These are phyloP conservation scores for Chaetogeoica ovagalla DNA, from an alignment of 2,888 invertebrate genomes.

Conservation along the genomic window DNA sequence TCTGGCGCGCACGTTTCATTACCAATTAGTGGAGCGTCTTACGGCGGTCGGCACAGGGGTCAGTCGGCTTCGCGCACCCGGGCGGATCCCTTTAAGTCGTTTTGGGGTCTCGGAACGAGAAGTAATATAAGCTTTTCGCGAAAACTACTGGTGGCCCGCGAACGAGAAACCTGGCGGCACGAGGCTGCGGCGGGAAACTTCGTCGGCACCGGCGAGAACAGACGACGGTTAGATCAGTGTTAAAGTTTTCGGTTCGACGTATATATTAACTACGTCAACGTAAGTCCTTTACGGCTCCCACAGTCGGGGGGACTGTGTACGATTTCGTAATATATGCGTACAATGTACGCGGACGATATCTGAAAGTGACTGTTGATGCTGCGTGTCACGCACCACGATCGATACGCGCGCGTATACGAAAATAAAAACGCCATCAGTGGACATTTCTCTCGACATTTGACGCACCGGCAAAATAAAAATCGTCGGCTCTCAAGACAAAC, in stretches of 20 bases:
- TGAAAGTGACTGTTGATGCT: constrained; percentile 21
- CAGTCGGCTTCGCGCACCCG: neutral
- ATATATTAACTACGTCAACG: constrained; percentile 22
- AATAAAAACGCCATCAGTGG: constrained; percentile 30
- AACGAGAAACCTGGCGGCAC: constrained; percentile 17
- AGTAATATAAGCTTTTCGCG: constrained; percentile 48
- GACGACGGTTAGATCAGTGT: constrained; percentile 24
- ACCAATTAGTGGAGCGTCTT: constrained; percentile 31
- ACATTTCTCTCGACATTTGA: constrained; percentile 44
- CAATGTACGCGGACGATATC: neutral
- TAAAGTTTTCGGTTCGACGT: constrained; percentile 40
- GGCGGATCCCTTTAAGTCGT: constrained; percentile 20
- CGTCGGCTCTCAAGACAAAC: constrained; percentile 41
- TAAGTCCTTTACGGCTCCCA: constrained; percentile 32
- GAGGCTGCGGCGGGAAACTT: constrained; percentile 21
- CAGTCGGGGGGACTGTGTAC: neutral
- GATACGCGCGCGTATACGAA: neutral
- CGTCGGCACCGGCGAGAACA: constrained; percentile 17
- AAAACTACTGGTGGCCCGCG: neutral
- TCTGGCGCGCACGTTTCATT: constrained; percentile 10
- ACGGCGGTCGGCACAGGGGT: constrained; percentile 1
- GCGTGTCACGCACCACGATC: constrained; percentile 16
- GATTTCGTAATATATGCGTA: too few species aligned
- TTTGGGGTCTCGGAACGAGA: constrained; percentile 12
- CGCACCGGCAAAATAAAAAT: constrained; percentile 9